phyloP scores from a whole-genome alignment of 2,797 vertebrate genomes.

The Arrhamphus sclerolepis region DNA sequence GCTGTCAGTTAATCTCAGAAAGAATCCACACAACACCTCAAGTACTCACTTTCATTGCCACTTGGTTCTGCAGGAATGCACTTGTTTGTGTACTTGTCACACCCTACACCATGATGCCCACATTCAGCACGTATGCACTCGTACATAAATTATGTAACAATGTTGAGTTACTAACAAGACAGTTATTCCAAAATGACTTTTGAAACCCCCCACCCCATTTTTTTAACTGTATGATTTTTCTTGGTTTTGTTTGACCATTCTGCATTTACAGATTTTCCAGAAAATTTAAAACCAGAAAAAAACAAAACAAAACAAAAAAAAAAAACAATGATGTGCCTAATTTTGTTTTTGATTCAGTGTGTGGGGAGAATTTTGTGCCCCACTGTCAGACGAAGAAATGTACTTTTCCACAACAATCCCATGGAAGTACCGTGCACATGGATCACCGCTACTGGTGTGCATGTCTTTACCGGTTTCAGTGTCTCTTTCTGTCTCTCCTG shows the following conservation, averaged over 20 bases:
- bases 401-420: constrained; percentile 74
- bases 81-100: constrained; percentile 33
- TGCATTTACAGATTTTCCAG: constrained; percentile 79
- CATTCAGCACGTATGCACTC: constrained; percentile 15
- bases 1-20: constrained; percentile 47
- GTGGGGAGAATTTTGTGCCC: constrained; percentile 74
- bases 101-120: constrained; percentile 6
- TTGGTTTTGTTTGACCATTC: constrained; percentile 74
- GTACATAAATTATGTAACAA: constrained; percentile 58
- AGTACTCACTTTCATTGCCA: constrained; percentile 51
- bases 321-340: constrained; percentile 88
- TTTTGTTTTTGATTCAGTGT: constrained; percentile 73
- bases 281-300: constrained; percentile 82
- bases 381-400: constrained; percentile 71
- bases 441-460: constrained; percentile 75
- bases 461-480: constrained; percentile 83
- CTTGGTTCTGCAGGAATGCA: constrained; percentile 54
- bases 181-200: constrained; percentile 76
- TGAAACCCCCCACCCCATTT: constrained; percentile 63
- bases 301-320: constrained; percentile 76
- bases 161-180: constrained; percentile 72
- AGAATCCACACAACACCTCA: constrained; percentile 54
- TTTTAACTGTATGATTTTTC: constrained; percentile 55
- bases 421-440: constrained; percentile 72
- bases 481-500: constrained; percentile 53